phyloP scores from a whole-genome alignment of 1,140 invertebrate species.

The Euwallacea similis region DNA sequence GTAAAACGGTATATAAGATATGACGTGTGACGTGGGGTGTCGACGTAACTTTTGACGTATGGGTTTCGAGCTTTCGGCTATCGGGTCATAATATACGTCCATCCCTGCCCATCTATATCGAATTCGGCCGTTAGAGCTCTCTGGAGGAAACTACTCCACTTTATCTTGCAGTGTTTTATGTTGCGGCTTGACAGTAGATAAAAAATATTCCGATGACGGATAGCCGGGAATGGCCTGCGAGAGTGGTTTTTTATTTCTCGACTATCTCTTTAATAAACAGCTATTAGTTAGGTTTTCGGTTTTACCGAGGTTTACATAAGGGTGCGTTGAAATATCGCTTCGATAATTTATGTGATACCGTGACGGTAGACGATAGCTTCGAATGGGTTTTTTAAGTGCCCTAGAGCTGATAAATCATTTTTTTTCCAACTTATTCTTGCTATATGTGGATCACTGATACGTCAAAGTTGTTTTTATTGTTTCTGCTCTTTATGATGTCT shows the following conservation, averaged over 20 bases:
- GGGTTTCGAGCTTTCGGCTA: slow-evolving; percentile 29
- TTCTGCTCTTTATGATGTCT: no score
- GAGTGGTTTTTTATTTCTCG: slow-evolving; percentile 46
- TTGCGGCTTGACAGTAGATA: slow-evolving; percentile 50
- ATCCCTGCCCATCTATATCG: slow-evolving; percentile 46
- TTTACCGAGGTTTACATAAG: slow-evolving; percentile 38
- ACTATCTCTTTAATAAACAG: slow-evolving; percentile 50
- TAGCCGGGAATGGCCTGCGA: slow-evolving; percentile 45
- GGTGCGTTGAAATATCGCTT: slow-evolving; percentile 42
- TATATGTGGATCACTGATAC: no score
- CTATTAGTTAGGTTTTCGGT: slow-evolving; percentile 47
- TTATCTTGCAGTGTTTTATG: slow-evolving; percentile 50
- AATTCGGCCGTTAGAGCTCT: slow-evolving; percentile 45
- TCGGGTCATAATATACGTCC: slow-evolving; percentile 40
- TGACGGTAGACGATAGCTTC: slow-evolving; percentile 10
- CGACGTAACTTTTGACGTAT: slow-evolving; percentile 45
- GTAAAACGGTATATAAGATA: slow-evolving; percentile 23
- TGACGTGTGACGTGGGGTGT: slow-evolving; percentile 37
- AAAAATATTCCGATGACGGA: slow-evolving; percentile 50
- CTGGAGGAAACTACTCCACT: slow-evolving; percentile 50
- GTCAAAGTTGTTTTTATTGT: no score
- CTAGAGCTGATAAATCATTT: no score
- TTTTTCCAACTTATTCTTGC: no score
- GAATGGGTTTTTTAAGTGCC: background rate
- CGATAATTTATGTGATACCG: slow-evolving; percentile 14